Base-by-base conservation (phyloP, 2,888 invertebrate genomes). In the Cataglyphis rosenhaueri region DNA sequence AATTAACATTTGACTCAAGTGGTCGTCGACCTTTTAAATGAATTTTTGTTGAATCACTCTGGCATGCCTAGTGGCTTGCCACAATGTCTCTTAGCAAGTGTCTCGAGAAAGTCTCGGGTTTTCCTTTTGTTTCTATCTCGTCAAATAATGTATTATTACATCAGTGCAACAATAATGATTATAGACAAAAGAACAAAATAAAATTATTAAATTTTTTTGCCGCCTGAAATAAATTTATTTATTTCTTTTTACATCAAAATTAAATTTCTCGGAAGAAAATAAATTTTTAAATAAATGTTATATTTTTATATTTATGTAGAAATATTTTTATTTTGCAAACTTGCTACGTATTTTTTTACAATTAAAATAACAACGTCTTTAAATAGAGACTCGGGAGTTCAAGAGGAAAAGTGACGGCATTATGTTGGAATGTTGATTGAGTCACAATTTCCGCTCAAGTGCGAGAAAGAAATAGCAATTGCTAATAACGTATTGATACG, bases 1-100 rank as follows among this genome's bases (percentile, higher is more conserved):
- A 88, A 86, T 85, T 86, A 84, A 79, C 88, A 85, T 79, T 32
- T 66, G 59, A 6, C 61, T 57, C 32, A 21, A 83, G 44, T 57
- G 55, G 70, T 70, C 52, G 41, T 18, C 65, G 35, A 21, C 35
- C 55, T 35, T 32, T 79, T 52, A 29, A 66, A n/a, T 61, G 12
- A 59, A 70, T 70, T 62, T 4, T 18, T 48, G 21, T 25, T 25
- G 15, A 12, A 21, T 18, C n/a, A 32, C 38, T 44, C 29, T 18
- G 61, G 29, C 32, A 35, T 6, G 18, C 12, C n/a, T 29, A 25
- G 8, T n/a, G 52, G 18, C 21, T 65, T 3, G 15, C 15, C 10
- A 25, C 41, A 65, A 32, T 32, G 29, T 52, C 8, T 52, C n/a
- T 57, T 25, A 10, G 3, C 6, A 55, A 55, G 21, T 57, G 21